Conservation (phyloP, 2,113 vertebrate genomes). For the Caretta caretta region DNA sequence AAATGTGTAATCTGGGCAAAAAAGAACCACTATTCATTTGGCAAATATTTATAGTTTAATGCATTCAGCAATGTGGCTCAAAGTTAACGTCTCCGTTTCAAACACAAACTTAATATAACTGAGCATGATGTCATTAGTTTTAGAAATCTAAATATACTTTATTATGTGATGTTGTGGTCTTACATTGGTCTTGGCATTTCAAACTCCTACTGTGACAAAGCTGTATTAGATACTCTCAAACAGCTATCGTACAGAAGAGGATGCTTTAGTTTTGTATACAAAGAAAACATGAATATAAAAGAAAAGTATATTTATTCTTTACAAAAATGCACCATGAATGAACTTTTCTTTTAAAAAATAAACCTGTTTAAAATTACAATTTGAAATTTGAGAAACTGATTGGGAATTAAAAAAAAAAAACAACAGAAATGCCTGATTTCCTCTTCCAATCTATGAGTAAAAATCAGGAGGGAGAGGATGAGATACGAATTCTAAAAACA, state of each 20-base stretch:
- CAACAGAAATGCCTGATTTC: background rate
- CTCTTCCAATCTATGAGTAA: background rate
- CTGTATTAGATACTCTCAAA: background rate
- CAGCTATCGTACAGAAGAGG: background rate
- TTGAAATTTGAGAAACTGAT: background rate
- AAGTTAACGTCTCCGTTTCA: background rate
- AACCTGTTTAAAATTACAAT: background rate
- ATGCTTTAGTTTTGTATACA: background rate
- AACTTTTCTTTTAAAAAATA: background rate
- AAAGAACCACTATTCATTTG: conserved; percentile 37
- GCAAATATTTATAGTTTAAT: background rate
- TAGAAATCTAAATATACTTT: background rate
- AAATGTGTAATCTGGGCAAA: conserved; percentile 51
- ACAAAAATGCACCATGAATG: background rate
- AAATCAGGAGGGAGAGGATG: background rate
- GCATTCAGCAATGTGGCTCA: background rate
- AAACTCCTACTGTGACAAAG: background rate
- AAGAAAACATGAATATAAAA: background rate
- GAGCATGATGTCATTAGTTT: background rate
- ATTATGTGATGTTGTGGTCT: background rate
- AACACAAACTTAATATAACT: background rate
- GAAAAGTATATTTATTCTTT: background rate
- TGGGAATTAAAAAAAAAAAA: background rate
- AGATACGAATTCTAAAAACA: background rate
- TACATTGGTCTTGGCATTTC: background rate